Evolutionary conservation across 1,140 invertebrate genomes (phyloP), one percentile per base, ranked within the genome.

Genomic region (Bombus superbus): DNA sequence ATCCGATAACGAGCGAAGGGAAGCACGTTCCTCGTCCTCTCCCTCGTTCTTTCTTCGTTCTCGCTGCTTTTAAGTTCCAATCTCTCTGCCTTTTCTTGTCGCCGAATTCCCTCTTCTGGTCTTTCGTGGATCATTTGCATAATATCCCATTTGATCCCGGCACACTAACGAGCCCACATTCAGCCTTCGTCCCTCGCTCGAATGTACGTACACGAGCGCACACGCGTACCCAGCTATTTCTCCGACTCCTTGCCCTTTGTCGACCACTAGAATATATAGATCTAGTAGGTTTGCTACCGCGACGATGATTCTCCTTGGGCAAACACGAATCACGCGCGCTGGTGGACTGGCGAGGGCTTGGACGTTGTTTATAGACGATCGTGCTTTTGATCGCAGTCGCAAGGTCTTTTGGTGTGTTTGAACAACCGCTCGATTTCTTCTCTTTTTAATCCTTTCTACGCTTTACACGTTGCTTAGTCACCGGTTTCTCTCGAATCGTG

Each of bases 81-180:
- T 78, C 47, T 73, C 44, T 38, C 25, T 35, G 32, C 9, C 66
- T 3, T 35, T 35, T 81, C 80, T 66, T 88, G 86, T 81, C 85
- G 83, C 87, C 90, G 88, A 92, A 92, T 92, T 92, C 88, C 88
- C 82, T 93, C 87, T 89, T 92, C 92, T 91, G 89, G 87, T 92
- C 92, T 92, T 92, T 89, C 86, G 92, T 90, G 85, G 80, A 89
- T 93, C 92, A 92, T 93, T 92, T 93, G 90, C 92, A 93, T 93
- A 93, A 92, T 93, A 92, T 90, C 90, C 75, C 88, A 90, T 92
- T 92, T 92, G 80, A 91, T 89, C 87, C 86, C 2, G 85, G 88
- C 83, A 91, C 90, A 86, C 90, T 91, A 92, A 93, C 92, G 92
- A 92, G 89, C 81, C 84, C 85, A 90, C 89, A 91, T 92, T 91